Percentiles rank a stretch among this genome's conserved stretches.
Conservation (phyloP, 2,888 invertebrate species). For the Lepidocyrtinus sp. region DNA sequence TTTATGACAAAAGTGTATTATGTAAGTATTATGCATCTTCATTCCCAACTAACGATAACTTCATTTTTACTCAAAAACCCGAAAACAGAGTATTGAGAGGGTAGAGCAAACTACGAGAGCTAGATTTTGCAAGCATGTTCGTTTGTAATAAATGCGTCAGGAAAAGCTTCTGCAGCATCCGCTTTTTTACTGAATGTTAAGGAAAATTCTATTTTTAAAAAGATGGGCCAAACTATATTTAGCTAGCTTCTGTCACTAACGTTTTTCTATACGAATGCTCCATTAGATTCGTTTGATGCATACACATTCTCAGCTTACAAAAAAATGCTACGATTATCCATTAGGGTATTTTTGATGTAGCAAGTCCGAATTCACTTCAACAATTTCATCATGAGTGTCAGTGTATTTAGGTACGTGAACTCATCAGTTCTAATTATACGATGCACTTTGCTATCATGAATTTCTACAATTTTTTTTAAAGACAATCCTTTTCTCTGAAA, state of each 20-base stretch:
- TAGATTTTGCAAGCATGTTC: neutral
- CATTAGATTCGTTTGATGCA: neutral
- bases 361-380: no score
- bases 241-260: slow-evolving; percentile 36
- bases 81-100: neutral
- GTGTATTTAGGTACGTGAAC: neutral
- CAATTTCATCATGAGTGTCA: no score
- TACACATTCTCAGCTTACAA: neutral
- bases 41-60: neutral
- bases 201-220: slow-evolving; percentile 68
- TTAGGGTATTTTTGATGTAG: neutral
- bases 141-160: no score
- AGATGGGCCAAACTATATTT: slow-evolving; percentile 69
- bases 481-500: no score
- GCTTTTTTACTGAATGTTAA: slow-evolving; percentile 14
- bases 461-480: neutral
- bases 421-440: neutral
- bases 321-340: no score
- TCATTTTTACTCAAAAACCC: slow-evolving; percentile 3
- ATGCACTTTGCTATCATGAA: neutral
- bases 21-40: neutral
- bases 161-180: slow-evolving; percentile 2
- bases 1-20: neutral
- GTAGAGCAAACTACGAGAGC: neutral
- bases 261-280: slow-evolving; percentile 11